Evolutionary conservation across 1,140 invertebrate genomes (phyloP), one percentile per base, ranked within the genome.

Genomic region (Leptestheria dahalacensis): DNA sequence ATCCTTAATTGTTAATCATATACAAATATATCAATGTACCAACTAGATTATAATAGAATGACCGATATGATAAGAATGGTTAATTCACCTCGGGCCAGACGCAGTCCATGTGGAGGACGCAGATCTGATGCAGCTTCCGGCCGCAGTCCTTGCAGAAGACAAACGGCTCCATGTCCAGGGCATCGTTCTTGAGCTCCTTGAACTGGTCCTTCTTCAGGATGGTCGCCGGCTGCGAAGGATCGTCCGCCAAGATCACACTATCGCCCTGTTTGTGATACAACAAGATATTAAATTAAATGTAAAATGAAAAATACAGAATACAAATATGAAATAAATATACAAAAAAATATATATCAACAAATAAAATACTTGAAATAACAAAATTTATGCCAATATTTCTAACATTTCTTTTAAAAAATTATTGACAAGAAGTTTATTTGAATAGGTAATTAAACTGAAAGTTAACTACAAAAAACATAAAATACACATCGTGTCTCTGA

Each of bases 121-220:
- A 99, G 64, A 99, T 97, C 74, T 95, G 88, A 77, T 99, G 97
- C 66, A 95, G 82, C 73, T 96, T 96, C 62, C 94, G 81, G 21
- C 89, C 91, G 74, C 95, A 99, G 68, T 97, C 93, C 66, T 82
- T 82, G 74, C 97, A 99, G 64, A 91, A 81, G 29, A 97, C 88
- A 75, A 97, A 96, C 60, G 91, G 92, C 73, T 99, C 97, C 71
- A 90, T 78, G 73, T 99, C 96, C 65, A 99, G 76, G 68, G 97
- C 88, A 76, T 99, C 94, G 72, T 99, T 99, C 74, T 99, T 99
- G 86, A 94, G 86, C 74, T 94, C 89, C 68, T 86, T 85, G 75
- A 99, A 99, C 74, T 95, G 87, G 70, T 93, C 89, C 72, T 99
- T 99, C 69, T 91, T 90, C 66, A 97, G 96, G 72, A 83, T 83